phyloP scores from a whole-genome alignment of 1,140 invertebrate species.

The Limonius californicus region DNA sequence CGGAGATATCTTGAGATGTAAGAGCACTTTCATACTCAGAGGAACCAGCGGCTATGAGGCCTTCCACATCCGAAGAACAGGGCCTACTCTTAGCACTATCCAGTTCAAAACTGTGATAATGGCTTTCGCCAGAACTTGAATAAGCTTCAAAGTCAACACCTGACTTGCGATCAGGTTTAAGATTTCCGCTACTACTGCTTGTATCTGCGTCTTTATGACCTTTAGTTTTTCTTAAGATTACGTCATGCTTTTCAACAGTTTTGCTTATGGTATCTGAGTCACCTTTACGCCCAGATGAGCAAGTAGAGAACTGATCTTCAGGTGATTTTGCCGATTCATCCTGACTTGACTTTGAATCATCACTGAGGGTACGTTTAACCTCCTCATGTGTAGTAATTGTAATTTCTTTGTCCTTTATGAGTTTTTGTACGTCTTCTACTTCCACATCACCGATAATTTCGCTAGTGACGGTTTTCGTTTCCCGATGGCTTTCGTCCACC shows the following conservation, averaged over 20 bases:
- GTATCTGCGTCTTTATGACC: constrained; percentile 33
- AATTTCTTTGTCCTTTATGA: constrained; percentile 14
- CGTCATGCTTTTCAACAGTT: constrained; percentile 31
- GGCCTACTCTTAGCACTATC: constrained; percentile 71
- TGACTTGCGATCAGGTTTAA: constrained; percentile 57
- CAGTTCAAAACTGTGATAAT: constrained; percentile 83
- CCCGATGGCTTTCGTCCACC: neutral
- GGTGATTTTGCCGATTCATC: constrained; percentile 47
- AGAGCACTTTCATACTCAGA: constrained; percentile 88
- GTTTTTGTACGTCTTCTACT: neutral
- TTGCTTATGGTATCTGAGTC: constrained; percentile 32
- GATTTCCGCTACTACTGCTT: constrained; percentile 53
- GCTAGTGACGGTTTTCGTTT: constrained; percentile 14
- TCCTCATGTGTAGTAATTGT: constrained; percentile 27
- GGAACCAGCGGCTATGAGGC: constrained; percentile 59
- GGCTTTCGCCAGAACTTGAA: constrained; percentile 86
- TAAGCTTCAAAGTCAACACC: constrained; percentile 67
- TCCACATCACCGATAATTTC: neutral
- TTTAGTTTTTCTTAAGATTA: constrained; percentile 44
- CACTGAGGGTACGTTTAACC: constrained; percentile 41
- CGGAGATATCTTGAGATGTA: constrained; percentile 71
- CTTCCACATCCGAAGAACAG: constrained; percentile 83
- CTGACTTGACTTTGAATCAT: constrained; percentile 46
- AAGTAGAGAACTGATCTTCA: constrained; percentile 39
- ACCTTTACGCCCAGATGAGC: constrained; percentile 40